These are phyloP conservation scores for Agonopterix alstromeriana DNA, from an alignment of 2,888 invertebrate genomes.

Conservation along the genomic window DNA sequence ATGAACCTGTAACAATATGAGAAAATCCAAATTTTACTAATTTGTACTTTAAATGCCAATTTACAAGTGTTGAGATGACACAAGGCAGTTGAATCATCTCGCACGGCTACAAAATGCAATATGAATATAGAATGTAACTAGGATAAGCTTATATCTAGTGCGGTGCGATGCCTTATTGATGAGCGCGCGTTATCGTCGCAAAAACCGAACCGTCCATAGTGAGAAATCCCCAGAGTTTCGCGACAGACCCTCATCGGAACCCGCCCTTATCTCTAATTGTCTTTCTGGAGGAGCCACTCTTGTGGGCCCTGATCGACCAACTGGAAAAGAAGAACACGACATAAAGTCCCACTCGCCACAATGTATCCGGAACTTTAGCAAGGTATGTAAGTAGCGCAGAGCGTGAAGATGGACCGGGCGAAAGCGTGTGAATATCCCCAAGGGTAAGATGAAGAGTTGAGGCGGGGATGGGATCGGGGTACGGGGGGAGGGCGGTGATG, in stretches of 20 bases:
- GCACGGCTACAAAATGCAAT: slow-evolving; percentile 60
- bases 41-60: slow-evolving; percentile 77
- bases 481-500: slow-evolving; percentile 45
- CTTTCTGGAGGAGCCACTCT: slow-evolving; percentile 77
- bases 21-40: slow-evolving; percentile 75
- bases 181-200: slow-evolving; percentile 63
- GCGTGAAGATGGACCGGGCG: slow-evolving; percentile 73
- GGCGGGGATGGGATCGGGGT: slow-evolving; percentile 19
- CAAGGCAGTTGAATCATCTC: slow-evolving; percentile 63
- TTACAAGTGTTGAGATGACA: slow-evolving; percentile 69
- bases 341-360: slow-evolving; percentile 73
- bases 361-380: slow-evolving; percentile 40
- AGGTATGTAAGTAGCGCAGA: slow-evolving; percentile 67
- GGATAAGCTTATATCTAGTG: slow-evolving; percentile 68
- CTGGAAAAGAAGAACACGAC: slow-evolving; percentile 76
- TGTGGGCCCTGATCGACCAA: slow-evolving; percentile 77
- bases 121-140: slow-evolving; percentile 56
- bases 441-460: slow-evolving; percentile 48
- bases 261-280: slow-evolving; percentile 73
- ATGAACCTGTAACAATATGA: slow-evolving; percentile 76
- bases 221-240: slow-evolving; percentile 73
- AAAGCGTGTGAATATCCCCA: slow-evolving; percentile 69
- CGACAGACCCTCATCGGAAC: slow-evolving; percentile 71
- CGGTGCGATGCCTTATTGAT: slow-evolving; percentile 76
- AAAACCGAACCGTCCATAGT: slow-evolving; percentile 71